Evolutionary conservation across 2,113 vertebrate species (phyloP), one percentile per base, ranked within the genome.

Genomic region (Sinocyclocheilus anshuiensis): DNA sequence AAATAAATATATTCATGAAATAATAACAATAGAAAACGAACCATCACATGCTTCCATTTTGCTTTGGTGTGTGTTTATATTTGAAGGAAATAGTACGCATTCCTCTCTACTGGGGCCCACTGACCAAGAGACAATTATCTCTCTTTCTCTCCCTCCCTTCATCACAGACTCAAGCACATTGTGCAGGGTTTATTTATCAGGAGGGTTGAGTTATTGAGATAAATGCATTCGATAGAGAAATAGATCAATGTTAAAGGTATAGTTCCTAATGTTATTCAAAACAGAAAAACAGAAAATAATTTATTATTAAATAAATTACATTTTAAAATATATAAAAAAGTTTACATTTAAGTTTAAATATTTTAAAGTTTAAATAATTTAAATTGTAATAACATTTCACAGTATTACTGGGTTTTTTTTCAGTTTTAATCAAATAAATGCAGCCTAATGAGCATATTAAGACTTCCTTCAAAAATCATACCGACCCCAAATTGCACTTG

Each of bases 1-100:
- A 71, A 79, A 71, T 0, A 72, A 45, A 18, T 63, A 24, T 61
- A 39, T 24, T 76, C 22, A 57, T 36, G 3, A 18, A 81, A 55
- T 79, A n/a, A 83, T 20, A 77, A 36, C 50, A 61, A 36, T 10
- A 69, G 33, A 63, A 78, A 77, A 36, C 33, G 18, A 63, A 29
- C 29, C 55, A 57, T 75, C 50, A 26, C 33, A 75, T 88, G 65
- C 36, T 45, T 75, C 18, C 63, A 69, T 53, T 75, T 36, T 74
- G 83, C 79, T 80, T 26, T 65, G 50, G 84, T 55, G 63, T 86
- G 74, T 90, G 89, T 88, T 90, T 90, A 88, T 80, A 87, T 90
- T 87, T 50, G 55, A 29, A 83, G 87, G 87, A 88, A 90, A 90
- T 88, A 67, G 55, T 83, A 82, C 6, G 16, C 78, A 90, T 90